These are phyloP conservation scores for Merluccius polli DNA, from an alignment of 2,797 vertebrate species.

Conservation along the genomic window DNA sequence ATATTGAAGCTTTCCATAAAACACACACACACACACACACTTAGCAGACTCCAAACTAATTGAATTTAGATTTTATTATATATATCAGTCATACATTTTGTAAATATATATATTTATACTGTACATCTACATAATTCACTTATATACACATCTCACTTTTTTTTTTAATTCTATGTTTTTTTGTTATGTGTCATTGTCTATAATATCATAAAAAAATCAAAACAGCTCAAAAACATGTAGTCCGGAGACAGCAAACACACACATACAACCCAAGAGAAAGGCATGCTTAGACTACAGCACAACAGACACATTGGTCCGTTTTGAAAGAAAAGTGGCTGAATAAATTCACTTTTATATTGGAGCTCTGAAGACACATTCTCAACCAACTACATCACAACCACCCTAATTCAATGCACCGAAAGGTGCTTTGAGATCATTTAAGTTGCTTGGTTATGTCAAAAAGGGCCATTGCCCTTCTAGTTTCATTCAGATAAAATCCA, in stretches of 20 bases:
- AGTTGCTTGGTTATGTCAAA: background rate
- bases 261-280: constrained; percentile 49
- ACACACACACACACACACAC: background rate
- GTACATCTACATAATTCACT: background rate
- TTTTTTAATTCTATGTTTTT: background rate
- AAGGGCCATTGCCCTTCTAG: background rate
- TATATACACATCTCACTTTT: background rate
- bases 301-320: constrained; percentile 32
- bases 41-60: constrained; percentile 13
- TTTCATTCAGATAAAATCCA: background rate
- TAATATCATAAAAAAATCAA: constrained; percentile 9
- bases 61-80: background rate
- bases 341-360: constrained; percentile 27
- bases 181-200: background rate
- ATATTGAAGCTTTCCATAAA: background rate
- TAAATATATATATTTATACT: constrained; percentile 3
- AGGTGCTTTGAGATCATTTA: background rate
- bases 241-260: constrained; percentile 41
- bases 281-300: constrained; percentile 61
- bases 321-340: constrained; percentile 22
- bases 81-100: background rate
- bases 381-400: constrained; percentile 22
- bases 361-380: constrained; percentile 20
- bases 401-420: constrained; percentile 5
- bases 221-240: constrained; percentile 29